phyloP scores from a whole-genome alignment of 1,140 invertebrate genomes.

The Habropoda laboriosa region DNA sequence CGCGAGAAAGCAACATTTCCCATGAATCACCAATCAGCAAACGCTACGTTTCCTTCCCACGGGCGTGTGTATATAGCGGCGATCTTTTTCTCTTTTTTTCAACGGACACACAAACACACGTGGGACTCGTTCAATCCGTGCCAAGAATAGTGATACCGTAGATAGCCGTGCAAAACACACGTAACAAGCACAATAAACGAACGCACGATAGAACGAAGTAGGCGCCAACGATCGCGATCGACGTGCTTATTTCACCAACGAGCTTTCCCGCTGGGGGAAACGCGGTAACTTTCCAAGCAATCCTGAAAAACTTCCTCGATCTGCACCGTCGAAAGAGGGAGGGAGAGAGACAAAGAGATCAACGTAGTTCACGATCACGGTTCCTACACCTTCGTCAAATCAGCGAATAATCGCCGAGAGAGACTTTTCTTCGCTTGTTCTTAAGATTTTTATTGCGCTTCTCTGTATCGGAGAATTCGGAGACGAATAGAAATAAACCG shows the following conservation, averaged over 20 bases:
- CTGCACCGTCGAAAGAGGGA: neutral
- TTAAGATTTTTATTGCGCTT: neutral
- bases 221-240: constrained; percentile 34
- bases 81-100: constrained; percentile 6
- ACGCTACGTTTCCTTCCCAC: constrained; percentile 11
- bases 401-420: neutral
- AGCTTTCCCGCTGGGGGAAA: neutral
- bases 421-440: neutral
- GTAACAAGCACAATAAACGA: constrained; percentile 63
- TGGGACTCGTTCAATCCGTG: constrained; percentile 50
- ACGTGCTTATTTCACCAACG: constrained; percentile 30
- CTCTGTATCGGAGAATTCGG: neutral
- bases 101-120: neutral
- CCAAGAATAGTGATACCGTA: constrained; percentile 56
- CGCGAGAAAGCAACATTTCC: neutral
- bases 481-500: neutral
- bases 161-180: constrained; percentile 40
- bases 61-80: neutral
- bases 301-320: neutral
- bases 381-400: too few relatives aligned
- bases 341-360: too few relatives aligned
- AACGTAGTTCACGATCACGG: too few relatives aligned
- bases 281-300: constrained; percentile 7
- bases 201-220: constrained; percentile 15
- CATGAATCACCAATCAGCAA: constrained; percentile 8